Conservation (phyloP, 2,888 invertebrate species). For the Sminthurides aquaticus region DNA sequence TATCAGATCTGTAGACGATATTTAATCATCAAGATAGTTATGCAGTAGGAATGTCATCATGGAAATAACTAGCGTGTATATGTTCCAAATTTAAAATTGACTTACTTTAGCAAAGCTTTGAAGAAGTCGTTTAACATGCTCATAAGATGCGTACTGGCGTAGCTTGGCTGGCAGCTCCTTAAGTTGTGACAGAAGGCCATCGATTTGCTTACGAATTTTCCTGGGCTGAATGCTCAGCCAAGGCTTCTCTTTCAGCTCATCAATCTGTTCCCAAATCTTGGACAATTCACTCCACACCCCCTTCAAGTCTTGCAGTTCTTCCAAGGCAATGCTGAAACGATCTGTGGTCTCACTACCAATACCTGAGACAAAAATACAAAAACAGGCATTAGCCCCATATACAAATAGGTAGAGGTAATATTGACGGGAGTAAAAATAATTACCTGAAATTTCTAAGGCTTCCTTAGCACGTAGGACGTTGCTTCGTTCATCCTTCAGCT, state of each 20-base stretch:
- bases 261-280: slow-evolving; percentile 95
- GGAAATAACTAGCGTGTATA: too few relatives aligned
- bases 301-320: slow-evolving; percentile 91
- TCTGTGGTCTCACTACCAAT: slow-evolving; percentile 60
- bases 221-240: slow-evolving; percentile 98
- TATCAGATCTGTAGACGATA: too few relatives aligned
- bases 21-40: too few relatives aligned
- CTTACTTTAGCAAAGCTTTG: slow-evolving; percentile 91
- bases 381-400: too few relatives aligned
- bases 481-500: slow-evolving; percentile 94
- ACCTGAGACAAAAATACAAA: slow-evolving; percentile 45
- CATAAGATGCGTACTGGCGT: slow-evolving; percentile 95
- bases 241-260: slow-evolving; percentile 93
- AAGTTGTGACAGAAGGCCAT: slow-evolving; percentile 83
- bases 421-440: background rate
- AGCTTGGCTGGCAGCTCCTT: slow-evolving; percentile 92
- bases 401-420: too few relatives aligned
- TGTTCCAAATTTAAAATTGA: too few relatives aligned
- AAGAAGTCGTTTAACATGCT: slow-evolving; percentile 89
- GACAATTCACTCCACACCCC: slow-evolving; percentile 94
- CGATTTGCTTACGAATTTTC: slow-evolving; percentile 90
- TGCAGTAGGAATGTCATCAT: too few relatives aligned
- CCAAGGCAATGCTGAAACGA: slow-evolving; percentile 86
- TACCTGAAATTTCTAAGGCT: slow-evolving; percentile 79
- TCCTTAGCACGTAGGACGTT: slow-evolving; percentile 98